Conservation (phyloP, 2,113 vertebrate species). For the Terrapene triunguis region DNA sequence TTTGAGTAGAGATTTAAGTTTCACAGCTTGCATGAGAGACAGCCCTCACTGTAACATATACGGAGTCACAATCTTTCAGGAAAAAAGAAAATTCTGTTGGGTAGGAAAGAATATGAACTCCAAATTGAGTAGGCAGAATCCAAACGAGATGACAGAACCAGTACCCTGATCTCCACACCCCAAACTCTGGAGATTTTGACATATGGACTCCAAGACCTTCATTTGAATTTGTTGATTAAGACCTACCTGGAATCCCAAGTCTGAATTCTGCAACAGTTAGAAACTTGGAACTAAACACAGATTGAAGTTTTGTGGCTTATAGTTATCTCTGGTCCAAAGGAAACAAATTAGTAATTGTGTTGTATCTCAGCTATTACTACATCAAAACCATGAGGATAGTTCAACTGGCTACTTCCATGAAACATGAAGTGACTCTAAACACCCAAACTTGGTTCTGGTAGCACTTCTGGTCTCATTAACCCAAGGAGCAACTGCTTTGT, state of each 20-base stretch:
- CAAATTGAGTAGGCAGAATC: neutral
- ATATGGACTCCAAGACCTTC: neutral
- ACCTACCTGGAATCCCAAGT: neutral
- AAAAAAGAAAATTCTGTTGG: neutral
- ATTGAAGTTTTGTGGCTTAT: neutral
- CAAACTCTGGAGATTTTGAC: neutral
- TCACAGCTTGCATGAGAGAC: neutral
- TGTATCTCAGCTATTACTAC: neutral
- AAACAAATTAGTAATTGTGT: neutral
- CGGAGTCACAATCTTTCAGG: neutral
- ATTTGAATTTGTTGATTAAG: neutral
- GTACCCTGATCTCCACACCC: neutral
- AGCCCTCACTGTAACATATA: neutral
- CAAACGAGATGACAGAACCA: neutral
- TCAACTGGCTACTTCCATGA: neutral
- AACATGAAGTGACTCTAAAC: neutral
- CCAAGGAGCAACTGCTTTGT: neutral
- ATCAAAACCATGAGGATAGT: neutral
- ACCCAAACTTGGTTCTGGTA: neutral
- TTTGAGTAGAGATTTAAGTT: neutral
- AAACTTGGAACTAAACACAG: neutral
- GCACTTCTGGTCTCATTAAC: neutral
- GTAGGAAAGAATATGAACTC: fast-evolving
- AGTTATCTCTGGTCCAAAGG: neutral
- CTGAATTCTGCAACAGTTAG: neutral